Evolutionary conservation across 2,113 vertebrate species (phyloP).

Genomic region (Periophthalmus modestus): DNA sequence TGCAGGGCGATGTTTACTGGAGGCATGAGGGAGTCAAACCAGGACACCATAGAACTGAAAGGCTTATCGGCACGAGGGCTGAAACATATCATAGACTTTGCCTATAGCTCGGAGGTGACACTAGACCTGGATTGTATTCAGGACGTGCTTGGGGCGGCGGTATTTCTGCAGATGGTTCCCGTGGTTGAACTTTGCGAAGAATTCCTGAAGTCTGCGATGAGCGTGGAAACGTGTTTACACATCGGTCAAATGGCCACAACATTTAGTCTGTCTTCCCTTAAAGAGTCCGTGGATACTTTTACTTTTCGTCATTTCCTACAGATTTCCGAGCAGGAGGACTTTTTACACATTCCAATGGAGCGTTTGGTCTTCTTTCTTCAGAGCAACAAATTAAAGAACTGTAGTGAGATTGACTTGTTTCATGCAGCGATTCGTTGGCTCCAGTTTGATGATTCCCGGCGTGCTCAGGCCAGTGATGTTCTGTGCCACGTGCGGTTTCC

Average conservation of each 20-base stretch:
- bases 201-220: slow-evolving; percentile 97
- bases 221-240: slow-evolving; percentile 94
- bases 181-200: slow-evolving; percentile 97
- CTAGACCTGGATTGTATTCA: slow-evolving; percentile 96
- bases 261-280: slow-evolving; percentile 91
- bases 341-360: slow-evolving; percentile 92
- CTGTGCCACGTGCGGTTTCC: slow-evolving; percentile 95
- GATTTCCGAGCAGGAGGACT: slow-evolving; percentile 94
- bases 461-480: slow-evolving; percentile 82
- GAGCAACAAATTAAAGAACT: slow-evolving; percentile 94
- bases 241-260: slow-evolving; percentile 98
- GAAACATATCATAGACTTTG: slow-evolving; percentile 95
- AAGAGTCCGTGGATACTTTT: slow-evolving; percentile 92
- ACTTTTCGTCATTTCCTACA: slow-evolving; percentile 95
- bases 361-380: slow-evolving; percentile 94
- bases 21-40: slow-evolving; percentile 93
- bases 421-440: slow-evolving; percentile 90
- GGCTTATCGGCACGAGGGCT: slow-evolving; percentile 91
- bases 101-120: slow-evolving; percentile 94
- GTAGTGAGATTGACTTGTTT: slow-evolving; percentile 92
- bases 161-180: slow-evolving; percentile 96
- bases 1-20: slow-evolving; percentile 97
- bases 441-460: slow-evolving; percentile 81
- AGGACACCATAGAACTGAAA: slow-evolving; percentile 91
- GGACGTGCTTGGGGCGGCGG: slow-evolving; percentile 94